phyloP scores from a whole-genome alignment of 2,888 invertebrate species.

The Hypolimnas misippus region DNA sequence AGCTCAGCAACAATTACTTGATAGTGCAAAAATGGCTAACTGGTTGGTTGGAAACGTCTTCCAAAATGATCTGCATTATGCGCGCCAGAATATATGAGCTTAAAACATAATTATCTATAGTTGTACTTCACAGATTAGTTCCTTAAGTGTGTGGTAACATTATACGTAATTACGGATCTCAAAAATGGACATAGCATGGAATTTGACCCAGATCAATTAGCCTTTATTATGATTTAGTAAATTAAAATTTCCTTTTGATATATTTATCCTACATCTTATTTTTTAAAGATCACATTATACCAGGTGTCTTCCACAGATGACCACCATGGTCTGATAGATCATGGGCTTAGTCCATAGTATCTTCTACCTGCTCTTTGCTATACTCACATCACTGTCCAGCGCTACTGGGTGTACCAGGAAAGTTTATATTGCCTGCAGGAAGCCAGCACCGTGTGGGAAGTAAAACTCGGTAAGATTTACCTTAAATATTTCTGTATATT shows the following conservation, averaged over 20 bases:
- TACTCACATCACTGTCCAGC: conserved; percentile 53
- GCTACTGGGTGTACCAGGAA: conserved; percentile 63
- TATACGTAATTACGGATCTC: too few relatives aligned
- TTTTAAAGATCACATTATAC: not conserved
- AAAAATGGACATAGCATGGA: not conserved
- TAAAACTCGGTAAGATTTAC: conserved; percentile 38
- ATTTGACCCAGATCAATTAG: conserved; percentile 16
- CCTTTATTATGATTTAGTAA: too few relatives aligned
- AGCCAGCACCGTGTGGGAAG: conserved; percentile 67
- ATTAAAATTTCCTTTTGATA: too few relatives aligned
- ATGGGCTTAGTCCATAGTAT: conserved; percentile 59
- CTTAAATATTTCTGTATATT: not conserved
- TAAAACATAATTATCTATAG: too few relatives aligned
- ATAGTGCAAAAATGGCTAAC: too few relatives aligned
- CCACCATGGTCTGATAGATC: conserved; percentile 53
- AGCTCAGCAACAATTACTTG: too few relatives aligned
- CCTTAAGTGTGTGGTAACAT: too few relatives aligned
- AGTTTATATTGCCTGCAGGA: conserved; percentile 67
- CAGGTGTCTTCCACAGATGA: conserved; percentile 28
- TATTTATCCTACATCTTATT: not conserved
- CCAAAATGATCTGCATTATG: too few relatives aligned
- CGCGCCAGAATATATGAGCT: too few relatives aligned
- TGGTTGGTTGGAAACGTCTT: too few relatives aligned
- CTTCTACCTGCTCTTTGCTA: conserved; percentile 51
- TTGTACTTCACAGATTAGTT: too few relatives aligned